Base-by-base conservation (phyloP, 2,113 vertebrate genomes). In the Rhodinocichla rosea region DNA sequence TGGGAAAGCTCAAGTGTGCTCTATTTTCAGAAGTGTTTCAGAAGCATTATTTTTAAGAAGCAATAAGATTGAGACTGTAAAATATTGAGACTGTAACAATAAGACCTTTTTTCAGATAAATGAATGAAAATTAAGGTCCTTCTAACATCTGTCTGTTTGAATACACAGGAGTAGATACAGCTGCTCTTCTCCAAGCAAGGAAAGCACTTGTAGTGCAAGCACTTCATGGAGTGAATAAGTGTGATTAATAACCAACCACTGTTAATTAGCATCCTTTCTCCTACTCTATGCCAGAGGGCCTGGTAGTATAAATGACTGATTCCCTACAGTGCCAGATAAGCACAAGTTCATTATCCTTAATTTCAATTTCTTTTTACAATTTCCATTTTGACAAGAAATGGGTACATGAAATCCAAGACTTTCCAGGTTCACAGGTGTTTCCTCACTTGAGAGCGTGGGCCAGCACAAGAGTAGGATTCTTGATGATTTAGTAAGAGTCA, bases 211-310 rank as follows among this genome's bases (percentile, higher is more conserved):
- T 59, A 64, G 53, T 35, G 49, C 65, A 81, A 92, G 68, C 50
- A 73, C 77, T 89, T 88, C 59, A 77, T 82, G n/a, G 40, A 84
- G 47, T 45, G 80, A 94, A 90, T 59, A 92, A 95, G 37, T 95
- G 88, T 90, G 76, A 96, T 97, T 97, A 92, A 92, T 78, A 95
- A 84, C 65, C 70, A 95, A 71, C 65, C 83, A 52, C 68, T 89
- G 74, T 75, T 95, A 92, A 97, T 95, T 92, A 96, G 57, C 89
- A 89, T 40, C 57, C 40, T 96, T 65, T 91, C 79, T 80, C 70
- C 39, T 74, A 63, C 80, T 77, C 65, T 76, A 0, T 83, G 87
- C 83, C 62, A 89, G 74, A 91, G 44, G 74, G 56, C 40, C 62
- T 73, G 35, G 42, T 83, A 35, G 59, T 81, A 93, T 90, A 86